phyloP scores from a whole-genome alignment of 2,888 invertebrate genomes.

The Rotaria magnacalcarata region DNA sequence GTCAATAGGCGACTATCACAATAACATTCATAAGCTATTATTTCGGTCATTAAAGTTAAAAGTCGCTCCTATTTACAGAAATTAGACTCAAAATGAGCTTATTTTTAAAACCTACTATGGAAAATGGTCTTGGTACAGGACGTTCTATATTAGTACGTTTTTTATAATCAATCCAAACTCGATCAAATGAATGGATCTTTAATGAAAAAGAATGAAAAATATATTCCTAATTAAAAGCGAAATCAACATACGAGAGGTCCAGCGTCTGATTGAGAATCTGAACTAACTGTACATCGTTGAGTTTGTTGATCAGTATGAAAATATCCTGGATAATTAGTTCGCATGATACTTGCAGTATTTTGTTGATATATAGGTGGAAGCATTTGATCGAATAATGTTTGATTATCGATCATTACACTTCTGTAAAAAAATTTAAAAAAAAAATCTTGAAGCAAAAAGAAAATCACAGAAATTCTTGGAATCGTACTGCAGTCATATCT shows the following conservation, averaged over 20 bases:
- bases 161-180: slow-evolving; percentile 42
- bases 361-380: slow-evolving; percentile 16
- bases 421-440: background rate
- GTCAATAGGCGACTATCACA: slow-evolving; percentile 18
- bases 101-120: slow-evolving; percentile 20
- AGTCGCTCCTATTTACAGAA: slow-evolving; percentile 29
- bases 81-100: background rate
- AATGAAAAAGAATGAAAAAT: background rate
- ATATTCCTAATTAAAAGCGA: background rate
- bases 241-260: background rate
- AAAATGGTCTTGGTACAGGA: slow-evolving; percentile 40
- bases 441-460: too few relatives aligned
- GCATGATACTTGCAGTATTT: background rate
- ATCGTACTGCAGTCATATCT: too few relatives aligned
- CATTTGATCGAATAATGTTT: background rate
- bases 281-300: background rate
- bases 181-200: slow-evolving; percentile 41
- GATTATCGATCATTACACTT: background rate
- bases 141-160: slow-evolving; percentile 39
- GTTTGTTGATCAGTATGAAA: background rate
- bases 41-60: slow-evolving; percentile 32
- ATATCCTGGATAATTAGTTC: slow-evolving; percentile 25
- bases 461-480: too few relatives aligned
- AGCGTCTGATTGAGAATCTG: background rate
- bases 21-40: slow-evolving; percentile 12